These are phyloP conservation scores for Hartigia nigra DNA, from an alignment of 2,888 invertebrate species.

Conservation along the genomic window DNA sequence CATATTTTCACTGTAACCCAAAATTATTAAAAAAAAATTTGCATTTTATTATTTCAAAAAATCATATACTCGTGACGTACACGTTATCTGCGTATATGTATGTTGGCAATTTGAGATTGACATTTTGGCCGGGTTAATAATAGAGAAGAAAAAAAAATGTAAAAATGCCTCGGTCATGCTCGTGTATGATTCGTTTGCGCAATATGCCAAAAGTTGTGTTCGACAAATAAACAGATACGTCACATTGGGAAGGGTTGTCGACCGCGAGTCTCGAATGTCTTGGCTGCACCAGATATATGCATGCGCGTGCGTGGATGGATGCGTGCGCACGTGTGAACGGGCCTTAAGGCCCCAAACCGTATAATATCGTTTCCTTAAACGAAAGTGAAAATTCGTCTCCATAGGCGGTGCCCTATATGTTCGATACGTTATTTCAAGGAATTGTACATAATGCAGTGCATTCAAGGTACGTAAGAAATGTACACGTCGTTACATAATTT, in stretches of 20 bases:
- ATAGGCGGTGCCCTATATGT: background rate
- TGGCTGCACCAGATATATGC: background rate
- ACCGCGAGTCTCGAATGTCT: background rate
- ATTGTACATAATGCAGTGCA: background rate
- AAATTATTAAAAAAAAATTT: background rate
- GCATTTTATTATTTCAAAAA: background rate
- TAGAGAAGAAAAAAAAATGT: background rate
- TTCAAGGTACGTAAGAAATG: background rate
- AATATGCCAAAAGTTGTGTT: slow-evolving; percentile 3
- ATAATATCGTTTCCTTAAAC: background rate
- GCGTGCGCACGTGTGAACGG: background rate
- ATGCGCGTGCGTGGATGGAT: background rate
- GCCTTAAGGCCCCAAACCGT: background rate
- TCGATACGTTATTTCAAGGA: background rate
- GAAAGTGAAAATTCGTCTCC: slow-evolving; percentile 6
- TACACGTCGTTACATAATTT: background rate
- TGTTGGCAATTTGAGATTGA: background rate
- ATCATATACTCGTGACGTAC: background rate
- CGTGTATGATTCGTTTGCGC: background rate
- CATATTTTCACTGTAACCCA: background rate
- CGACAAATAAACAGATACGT: background rate
- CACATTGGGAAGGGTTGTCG: background rate
- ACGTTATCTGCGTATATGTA: background rate
- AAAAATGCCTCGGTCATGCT: background rate
- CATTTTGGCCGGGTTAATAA: background rate